phyloP scores from a whole-genome alignment of 2,888 invertebrate genomes.

The Mellilla xanthometata region DNA sequence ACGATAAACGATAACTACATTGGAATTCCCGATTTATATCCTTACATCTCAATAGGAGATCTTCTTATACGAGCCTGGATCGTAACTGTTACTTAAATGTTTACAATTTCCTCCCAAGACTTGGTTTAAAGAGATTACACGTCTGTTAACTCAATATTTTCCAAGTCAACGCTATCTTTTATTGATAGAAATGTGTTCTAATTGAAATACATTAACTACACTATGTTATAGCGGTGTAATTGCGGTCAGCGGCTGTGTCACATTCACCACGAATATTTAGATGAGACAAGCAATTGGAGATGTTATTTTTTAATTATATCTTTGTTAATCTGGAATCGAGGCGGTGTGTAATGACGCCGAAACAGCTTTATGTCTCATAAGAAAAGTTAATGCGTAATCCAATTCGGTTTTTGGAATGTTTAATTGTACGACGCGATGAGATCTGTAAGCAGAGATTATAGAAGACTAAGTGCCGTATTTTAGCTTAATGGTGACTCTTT shows the following conservation, averaged over 20 bases:
- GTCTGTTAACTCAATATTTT: constrained; percentile 11
- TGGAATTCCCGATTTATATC: constrained; percentile 15
- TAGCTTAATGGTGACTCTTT: constrained; percentile 41
- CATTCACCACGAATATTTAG: constrained; percentile 22
- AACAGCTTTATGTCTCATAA: constrained; percentile 59
- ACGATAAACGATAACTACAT: constrained; percentile 20
- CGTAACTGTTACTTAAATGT: constrained; percentile 16
- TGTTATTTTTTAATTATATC: constrained; percentile 59
- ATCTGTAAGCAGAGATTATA: constrained; percentile 45
- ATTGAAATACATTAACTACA: constrained; percentile 21
- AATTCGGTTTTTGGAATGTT: constrained; percentile 55
- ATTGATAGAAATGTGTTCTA: constrained; percentile 17
- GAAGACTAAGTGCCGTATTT: constrained; percentile 53
- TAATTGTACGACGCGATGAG: constrained; percentile 47
- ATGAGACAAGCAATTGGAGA: constrained; percentile 32
- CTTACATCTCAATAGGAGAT: constrained; percentile 15
- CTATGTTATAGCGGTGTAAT: constrained; percentile 25
- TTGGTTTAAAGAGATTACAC: constrained; percentile 11
- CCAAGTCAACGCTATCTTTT: constrained; percentile 5
- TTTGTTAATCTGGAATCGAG: constrained; percentile 46
- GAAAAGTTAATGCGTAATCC: constrained; percentile 59
- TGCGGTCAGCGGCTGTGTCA: constrained; percentile 17
- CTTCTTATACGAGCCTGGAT: constrained; percentile 2
- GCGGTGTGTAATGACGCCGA: constrained; percentile 54
- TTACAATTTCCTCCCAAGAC: constrained; percentile 18